Percentiles rank a stretch among this genome's conserved stretches.
These are phyloP conservation scores for Calliscelio sp. DNA, from an alignment of 2,888 invertebrate species.

Conservation along the genomic window DNA sequence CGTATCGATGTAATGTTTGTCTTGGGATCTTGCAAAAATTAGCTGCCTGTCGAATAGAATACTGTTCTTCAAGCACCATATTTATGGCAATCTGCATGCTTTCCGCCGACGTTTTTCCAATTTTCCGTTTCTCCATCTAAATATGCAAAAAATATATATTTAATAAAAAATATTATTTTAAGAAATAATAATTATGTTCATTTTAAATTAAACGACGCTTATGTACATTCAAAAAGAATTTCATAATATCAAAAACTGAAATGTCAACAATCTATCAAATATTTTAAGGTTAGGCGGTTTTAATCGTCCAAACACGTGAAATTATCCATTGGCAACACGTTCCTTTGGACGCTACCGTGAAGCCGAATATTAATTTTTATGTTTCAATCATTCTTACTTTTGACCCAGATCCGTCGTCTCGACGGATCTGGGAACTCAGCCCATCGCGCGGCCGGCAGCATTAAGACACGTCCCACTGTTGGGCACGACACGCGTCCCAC, in stretches of 20 bases:
- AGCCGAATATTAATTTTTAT: not conserved
- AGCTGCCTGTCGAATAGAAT: conserved; percentile 38
- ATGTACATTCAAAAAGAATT: not conserved
- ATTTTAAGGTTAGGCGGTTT: conserved; percentile 9
- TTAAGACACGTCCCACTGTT: not conserved
- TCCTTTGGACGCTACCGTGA: not conserved
- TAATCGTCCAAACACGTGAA: not conserved
- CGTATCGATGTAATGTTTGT: conserved; percentile 37
- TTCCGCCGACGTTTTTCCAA: conserved; percentile 37
- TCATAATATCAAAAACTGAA: not conserved
- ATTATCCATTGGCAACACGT: not conserved
- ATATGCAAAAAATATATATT: conserved; percentile 11
- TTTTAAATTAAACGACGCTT: not conserved
- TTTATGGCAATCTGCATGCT: conserved; percentile 26
- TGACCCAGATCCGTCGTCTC: not conserved
- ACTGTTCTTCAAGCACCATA: conserved; percentile 22
- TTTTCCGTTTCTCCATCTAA: conserved; percentile 29
- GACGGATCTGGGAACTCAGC: not conserved
- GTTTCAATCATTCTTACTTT: not conserved
- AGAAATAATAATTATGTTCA: conserved; percentile 1
- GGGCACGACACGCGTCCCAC: conserved; percentile 1
- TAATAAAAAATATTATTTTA: conserved; percentile 6
- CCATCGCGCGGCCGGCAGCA: not conserved
- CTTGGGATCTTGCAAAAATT: conserved; percentile 5
- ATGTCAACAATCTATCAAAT: conserved; percentile 4